phyloP scores from a whole-genome alignment of 2,113 vertebrate genomes.

The Buteo buteo region DNA sequence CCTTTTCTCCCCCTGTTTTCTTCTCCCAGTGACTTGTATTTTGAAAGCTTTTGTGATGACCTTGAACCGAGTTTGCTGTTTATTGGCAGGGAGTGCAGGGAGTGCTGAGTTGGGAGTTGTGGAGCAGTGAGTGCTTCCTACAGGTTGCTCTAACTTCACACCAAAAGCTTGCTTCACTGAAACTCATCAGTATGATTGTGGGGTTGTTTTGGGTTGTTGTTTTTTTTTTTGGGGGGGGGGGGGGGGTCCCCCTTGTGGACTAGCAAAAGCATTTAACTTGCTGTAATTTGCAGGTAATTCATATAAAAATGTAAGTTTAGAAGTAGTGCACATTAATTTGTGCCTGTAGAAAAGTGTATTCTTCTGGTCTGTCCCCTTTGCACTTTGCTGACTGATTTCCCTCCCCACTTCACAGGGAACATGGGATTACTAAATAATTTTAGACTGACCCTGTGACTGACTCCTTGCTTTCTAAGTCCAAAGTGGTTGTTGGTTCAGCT shows the following conservation, averaged over 20 bases:
- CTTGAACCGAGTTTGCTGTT: background rate
- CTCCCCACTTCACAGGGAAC: background rate
- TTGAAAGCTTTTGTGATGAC: conserved; percentile 4
- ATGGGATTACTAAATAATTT: background rate
- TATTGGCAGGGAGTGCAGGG: background rate
- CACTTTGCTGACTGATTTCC: background rate
- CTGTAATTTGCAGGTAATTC: background rate
- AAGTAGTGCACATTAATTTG: background rate
- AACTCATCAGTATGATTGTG: background rate
- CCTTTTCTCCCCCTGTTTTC: background rate
- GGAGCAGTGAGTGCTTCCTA: background rate
- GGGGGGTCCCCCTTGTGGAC: fast-evolving
- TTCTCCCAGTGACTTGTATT: conserved; percentile 6
- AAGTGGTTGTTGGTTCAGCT: background rate
- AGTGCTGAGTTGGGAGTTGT: background rate
- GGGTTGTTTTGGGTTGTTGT: background rate
- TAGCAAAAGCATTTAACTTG: background rate
- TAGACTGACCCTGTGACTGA: background rate
- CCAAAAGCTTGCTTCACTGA: background rate
- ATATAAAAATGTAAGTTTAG: background rate
- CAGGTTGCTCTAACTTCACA: background rate
- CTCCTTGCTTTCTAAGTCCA: background rate
- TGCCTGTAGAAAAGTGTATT: background rate
- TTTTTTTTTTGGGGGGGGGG: background rate
- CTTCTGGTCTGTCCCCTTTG: background rate